Evolutionary conservation across 1,140 invertebrate species (phyloP).

Genomic region (Diprion similis): DNA sequence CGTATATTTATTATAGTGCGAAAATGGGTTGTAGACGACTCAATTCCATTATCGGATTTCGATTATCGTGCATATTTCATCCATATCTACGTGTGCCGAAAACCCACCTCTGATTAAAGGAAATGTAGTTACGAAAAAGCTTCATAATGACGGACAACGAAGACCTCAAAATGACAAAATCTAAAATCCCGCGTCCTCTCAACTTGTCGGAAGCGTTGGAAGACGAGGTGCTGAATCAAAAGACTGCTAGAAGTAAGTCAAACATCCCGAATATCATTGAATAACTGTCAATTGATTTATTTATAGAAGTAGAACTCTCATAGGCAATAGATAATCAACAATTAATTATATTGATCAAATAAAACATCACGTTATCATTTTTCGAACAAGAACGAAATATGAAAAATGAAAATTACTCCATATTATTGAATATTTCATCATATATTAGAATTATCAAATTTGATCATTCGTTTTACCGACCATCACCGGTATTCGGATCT

Average conservation of each 20-base stretch:
- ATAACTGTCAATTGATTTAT: too few species aligned
- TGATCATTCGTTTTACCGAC: too few species aligned
- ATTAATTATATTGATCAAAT: too few species aligned
- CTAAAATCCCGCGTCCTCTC: slow-evolving; percentile 38
- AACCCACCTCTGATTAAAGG: neutral
- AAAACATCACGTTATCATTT: too few species aligned
- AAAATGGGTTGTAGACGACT: neutral
- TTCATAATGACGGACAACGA: slow-evolving; percentile 40
- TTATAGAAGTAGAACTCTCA: too few species aligned
- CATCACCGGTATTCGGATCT: too few species aligned
- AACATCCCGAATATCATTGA: neutral
- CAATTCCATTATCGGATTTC: neutral
- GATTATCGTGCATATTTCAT: neutral
- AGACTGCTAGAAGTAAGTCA: slow-evolving; percentile 49
- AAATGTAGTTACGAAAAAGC: neutral
- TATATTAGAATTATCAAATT: too few species aligned
- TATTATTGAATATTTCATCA: too few species aligned
- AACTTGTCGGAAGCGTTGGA: slow-evolving; percentile 45
- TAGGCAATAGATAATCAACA: too few species aligned
- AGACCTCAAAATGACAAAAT: slow-evolving; percentile 35
- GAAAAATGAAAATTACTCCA: too few species aligned
- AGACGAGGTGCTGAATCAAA: slow-evolving; percentile 46
- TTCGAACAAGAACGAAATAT: too few species aligned
- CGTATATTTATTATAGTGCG: neutral
- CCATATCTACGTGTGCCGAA: neutral